Evolutionary conservation across 2,113 vertebrate species (phyloP).

Genomic region (Malurus alboscapulatus): DNA sequence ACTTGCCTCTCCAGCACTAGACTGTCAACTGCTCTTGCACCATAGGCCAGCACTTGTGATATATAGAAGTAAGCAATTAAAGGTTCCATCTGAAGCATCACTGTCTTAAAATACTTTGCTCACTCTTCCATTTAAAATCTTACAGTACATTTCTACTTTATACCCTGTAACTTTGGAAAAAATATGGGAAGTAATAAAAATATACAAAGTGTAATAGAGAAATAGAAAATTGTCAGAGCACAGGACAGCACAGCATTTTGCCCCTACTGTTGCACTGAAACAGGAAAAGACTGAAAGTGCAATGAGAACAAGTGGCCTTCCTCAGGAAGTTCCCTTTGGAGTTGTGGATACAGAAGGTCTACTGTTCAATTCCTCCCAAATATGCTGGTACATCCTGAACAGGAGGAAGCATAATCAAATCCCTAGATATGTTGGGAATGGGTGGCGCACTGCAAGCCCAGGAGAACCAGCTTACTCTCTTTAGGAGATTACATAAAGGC

Average conservation of each 20-base stretch:
- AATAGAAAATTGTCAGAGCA: background rate
- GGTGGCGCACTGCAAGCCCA: background rate
- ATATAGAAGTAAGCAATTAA: background rate
- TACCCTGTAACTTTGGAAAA: background rate
- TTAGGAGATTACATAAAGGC: background rate
- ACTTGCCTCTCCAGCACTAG: background rate
- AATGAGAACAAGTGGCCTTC: background rate
- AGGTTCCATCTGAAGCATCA: background rate
- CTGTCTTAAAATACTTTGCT: background rate
- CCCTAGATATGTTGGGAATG: background rate
- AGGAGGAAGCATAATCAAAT: background rate
- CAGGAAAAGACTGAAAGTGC: constrained; percentile 1
- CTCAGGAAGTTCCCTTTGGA: constrained; percentile 9
- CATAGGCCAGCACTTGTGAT: background rate
- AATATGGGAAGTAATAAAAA: background rate
- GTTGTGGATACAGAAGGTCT: background rate
- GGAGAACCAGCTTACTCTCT: background rate
- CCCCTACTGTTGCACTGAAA: background rate
- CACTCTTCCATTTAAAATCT: background rate
- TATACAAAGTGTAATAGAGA: background rate
- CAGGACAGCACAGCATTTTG: background rate
- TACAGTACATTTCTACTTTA: background rate
- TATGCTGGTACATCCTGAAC: background rate
- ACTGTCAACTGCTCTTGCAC: background rate
- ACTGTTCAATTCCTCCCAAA: background rate